These are phyloP conservation scores for Forbesichthys papilliferus DNA, from an alignment of 2,113 vertebrate species.

Conservation along the genomic window DNA sequence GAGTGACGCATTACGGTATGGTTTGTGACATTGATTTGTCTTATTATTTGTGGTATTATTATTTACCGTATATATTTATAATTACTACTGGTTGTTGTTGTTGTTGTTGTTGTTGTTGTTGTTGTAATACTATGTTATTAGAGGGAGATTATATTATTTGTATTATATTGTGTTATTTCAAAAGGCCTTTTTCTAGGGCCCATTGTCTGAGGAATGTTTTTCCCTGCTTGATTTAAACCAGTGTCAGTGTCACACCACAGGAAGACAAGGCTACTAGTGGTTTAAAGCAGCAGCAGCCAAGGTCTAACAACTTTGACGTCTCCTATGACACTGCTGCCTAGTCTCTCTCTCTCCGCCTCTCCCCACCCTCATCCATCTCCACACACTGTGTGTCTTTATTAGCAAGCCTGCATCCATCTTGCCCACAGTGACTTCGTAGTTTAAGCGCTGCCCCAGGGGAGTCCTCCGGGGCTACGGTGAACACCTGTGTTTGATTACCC, in stretches of 20 bases:
- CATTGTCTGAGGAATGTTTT: too few relatives aligned
- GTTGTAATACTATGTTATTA: too few relatives aligned
- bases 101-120: too few relatives aligned
- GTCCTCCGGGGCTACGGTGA: slow-evolving; percentile 27
- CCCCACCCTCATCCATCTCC: background rate
- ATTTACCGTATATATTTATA: too few relatives aligned
- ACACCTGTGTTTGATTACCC: slow-evolving; percentile 64
- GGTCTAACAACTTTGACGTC: background rate
- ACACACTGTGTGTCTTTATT: slow-evolving; percentile 36
- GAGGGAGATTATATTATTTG: too few relatives aligned
- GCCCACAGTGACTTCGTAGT: slow-evolving; percentile 15
- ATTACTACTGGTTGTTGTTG: too few relatives aligned
- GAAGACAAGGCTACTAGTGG: background rate
- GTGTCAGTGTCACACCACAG: background rate
- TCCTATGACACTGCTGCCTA: background rate
- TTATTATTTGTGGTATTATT: too few relatives aligned
- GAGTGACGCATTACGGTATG: too few relatives aligned
- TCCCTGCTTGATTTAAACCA: background rate
- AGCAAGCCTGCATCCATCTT: slow-evolving; percentile 32
- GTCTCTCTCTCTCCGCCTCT: background rate
- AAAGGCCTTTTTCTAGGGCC: too few relatives aligned
- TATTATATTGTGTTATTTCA: too few relatives aligned
- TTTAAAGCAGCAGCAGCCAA: background rate
- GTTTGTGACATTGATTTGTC: too few relatives aligned
- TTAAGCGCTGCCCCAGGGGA: slow-evolving; percentile 34